Evolutionary conservation across 1,140 invertebrate genomes (phyloP).

Genomic region (Bombus affinis): DNA sequence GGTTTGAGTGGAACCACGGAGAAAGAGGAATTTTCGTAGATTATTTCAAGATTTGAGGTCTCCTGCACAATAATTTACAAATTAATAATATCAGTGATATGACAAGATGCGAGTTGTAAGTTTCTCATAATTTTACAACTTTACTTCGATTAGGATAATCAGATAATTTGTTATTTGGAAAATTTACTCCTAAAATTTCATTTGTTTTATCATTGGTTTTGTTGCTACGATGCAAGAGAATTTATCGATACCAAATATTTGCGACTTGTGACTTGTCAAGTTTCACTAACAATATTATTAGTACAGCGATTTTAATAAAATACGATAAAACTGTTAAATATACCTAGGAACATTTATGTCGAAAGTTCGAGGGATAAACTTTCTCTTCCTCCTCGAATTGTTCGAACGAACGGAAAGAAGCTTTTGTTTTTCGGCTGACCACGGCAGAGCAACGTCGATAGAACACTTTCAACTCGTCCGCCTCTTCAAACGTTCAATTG

Average conservation of each 20-base stretch:
- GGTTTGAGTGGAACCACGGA: background rate
- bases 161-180: background rate
- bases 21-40: background rate
- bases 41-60: background rate
- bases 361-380: background rate
- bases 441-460: background rate
- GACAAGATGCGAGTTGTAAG: background rate
- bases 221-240: too few relatives aligned
- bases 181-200: background rate
- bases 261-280: background rate
- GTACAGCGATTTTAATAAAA: background rate
- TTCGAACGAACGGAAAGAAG: background rate
- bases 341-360: background rate
- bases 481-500: background rate
- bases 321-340: background rate
- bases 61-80: background rate
- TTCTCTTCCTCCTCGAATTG: background rate
- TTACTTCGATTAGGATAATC: too few relatives aligned
- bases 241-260: background rate
- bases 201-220: background rate
- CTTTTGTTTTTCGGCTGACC: background rate
- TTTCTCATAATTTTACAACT: too few relatives aligned
- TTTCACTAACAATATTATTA: background rate
- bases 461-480: background rate
- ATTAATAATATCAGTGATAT: background rate